Base-by-base conservation (phyloP, 37 sponge, comb jelly and placozoan species). In the Spongilla lacustris region DNA sequence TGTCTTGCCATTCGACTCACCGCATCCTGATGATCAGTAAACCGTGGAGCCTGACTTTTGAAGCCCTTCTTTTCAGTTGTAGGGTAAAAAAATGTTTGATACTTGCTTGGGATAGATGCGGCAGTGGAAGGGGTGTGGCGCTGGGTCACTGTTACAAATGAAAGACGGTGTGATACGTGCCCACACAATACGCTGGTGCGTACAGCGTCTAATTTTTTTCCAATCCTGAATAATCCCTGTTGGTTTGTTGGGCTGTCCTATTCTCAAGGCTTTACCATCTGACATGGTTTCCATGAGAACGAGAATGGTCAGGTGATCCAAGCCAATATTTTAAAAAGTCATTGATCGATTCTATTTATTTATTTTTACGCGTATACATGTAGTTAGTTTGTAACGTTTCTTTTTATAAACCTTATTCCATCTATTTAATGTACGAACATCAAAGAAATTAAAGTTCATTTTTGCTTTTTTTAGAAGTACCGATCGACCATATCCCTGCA, bases 61-160 rank as follows among this genome's bases (percentile, higher is more conserved):
- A 98, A 98, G 8, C 96, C 96, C 75, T 89, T 93, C 28, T 73
- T 86, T 82, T 98, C 96, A 28, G 77, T 86, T 36, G 76, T 84
- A 30, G 76, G 32, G 23, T 75, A 82, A 86, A 96, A 89, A 70
- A 87, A 86, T 4, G 94, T 93, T 67, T 91, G 94, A 75, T 98
- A 98, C 29, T 91, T 91, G 28, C 87, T 84, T 19, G 98, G 98
- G 49, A 98, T 98, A 41, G 98, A 93, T n/a, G 91, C 85, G 46
- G 71, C 37, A 26, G 84, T 86, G 35, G 95, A 83, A 29, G 95
- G 97, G 4, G 73, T 68, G 13, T 77, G 36, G n/a, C 76, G 74
- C 24, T 31, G 77, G 24, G 73, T 78, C 32, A 73, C 50, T 36
- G 35, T 25, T 67, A 37, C 32, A 37, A 31, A 58, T 58, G 19